Conservation (phyloP, 2,797 vertebrate species). For the Crenuchus spilurus region DNA sequence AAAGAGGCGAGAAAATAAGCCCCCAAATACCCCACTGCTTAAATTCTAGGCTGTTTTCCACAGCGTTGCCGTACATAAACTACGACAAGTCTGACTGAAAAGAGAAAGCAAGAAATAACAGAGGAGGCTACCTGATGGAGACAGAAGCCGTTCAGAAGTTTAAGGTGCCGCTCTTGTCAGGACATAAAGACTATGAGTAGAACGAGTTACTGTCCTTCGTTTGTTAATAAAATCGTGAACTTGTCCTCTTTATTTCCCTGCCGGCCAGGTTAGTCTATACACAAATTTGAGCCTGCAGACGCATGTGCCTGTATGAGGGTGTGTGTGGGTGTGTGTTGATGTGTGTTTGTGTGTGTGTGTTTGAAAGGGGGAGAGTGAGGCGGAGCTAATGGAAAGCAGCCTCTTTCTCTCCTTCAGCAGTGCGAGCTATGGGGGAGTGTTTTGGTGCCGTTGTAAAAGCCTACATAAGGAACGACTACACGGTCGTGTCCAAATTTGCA, state of each 20-base stretch:
- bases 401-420: not conserved
- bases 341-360: slow-evolving; percentile 10
- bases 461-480: not conserved
- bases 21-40: not conserved
- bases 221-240: not conserved
- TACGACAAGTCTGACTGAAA: not conserved
- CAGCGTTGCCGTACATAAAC: not conserved
- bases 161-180: slow-evolving; percentile 4
- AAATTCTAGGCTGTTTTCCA: not conserved
- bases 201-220: not conserved
- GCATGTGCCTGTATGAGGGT: slow-evolving; percentile 59
- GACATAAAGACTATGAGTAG: slow-evolving; percentile 4
- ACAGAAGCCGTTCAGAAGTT: slow-evolving; percentile 35
- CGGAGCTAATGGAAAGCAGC: slow-evolving; percentile 57
- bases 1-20: slow-evolving; percentile 28
- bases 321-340: slow-evolving; percentile 5
- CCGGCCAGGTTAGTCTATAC: not conserved
- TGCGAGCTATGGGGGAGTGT: not conserved
- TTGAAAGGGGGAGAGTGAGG: slow-evolving; percentile 48
- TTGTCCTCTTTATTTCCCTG: not conserved
- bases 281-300: slow-evolving; percentile 1
- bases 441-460: not conserved
- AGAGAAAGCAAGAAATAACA: not conserved
- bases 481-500: not conserved
- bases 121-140: slow-evolving; percentile 35